Base-by-base conservation (phyloP, 2,888 invertebrate genomes). In the Meta bourneti region DNA sequence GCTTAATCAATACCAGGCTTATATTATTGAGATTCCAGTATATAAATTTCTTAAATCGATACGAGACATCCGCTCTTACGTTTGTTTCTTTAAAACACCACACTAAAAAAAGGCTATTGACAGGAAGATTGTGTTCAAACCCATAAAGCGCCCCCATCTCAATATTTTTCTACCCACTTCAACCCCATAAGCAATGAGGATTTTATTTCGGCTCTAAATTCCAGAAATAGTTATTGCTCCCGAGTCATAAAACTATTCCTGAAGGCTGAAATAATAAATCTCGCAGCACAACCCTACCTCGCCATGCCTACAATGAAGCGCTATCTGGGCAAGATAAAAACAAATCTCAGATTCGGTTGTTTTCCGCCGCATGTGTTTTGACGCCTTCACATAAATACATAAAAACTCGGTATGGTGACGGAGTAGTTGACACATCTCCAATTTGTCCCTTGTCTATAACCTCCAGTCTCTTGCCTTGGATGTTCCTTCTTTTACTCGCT, bases 401-500 rank as follows among this genome's bases (percentile, higher is more conserved):
- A 85, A 85, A 77, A 85, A 20, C 69, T 34, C 20, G 52, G 19
- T 20, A 54, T 16, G 13, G n/a, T 19, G 19, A 54, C 9, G 77
- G 19, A 49, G 9, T 85, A 16, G 61, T 86, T 79, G 86, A 78
- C 86, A 86, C 71, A 70, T 86, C 51, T 79, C 78, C 78, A 86
- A 78, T 86, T 86, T 86, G 78, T 78, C 49, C 34, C 34, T 34
- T 34, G 34, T 34, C 34, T 34, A 34, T 51, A 13, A 13, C 16
- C 13, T 77, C 77, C 19, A n/a, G 11, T 16, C 16, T 51, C 51
- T 51, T 11, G 34, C 34, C 84, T n/a, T 7, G 51, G 52, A 19
- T 19, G 51, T 19, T 51, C 20, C 74, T 85, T 8, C 61, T 69
- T n/a, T 34, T 34, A 34, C 34, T 4, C 61, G 9, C 6, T 51